Base-by-base conservation (phyloP, 2,113 vertebrate species). In the Stomatorhinus ivindoensis region DNA sequence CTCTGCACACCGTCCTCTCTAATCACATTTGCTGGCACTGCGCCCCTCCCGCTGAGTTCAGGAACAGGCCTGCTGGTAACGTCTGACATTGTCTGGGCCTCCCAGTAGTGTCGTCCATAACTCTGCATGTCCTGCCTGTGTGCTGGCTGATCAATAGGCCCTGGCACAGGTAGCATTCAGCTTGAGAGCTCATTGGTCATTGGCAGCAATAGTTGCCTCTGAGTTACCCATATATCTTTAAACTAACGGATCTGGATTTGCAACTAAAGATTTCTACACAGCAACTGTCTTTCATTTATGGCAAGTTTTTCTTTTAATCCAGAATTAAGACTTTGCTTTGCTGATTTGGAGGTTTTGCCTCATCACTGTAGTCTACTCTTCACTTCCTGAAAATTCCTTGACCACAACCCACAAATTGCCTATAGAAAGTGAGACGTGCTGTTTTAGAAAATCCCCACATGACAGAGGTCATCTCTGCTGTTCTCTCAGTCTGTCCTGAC, bases 31-130 rank as follows among this genome's bases (percentile, higher is more conserved):
- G 87, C 87, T 15, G 42, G 87, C 19, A 69, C 13, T 7, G 61
- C 1, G 10, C 5, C 27, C n/a, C 88, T 80, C 65, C 88, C 27
- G 46, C 88, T 88, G 88, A 15, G 48, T 82, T 46, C 50, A 0
- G 69, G 69, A 39, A 51, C 46, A 51, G 88, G 27, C n/a, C 88
- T 80, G 17, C 88, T 47, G n/a, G 88, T 51, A 31, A 76, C 15
- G 46, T 73, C 44, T 88, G 87, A 80, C 65, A 88, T 76, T 88
- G 88, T n/a, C n/a, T 46, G n/a, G 0, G 17, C 69, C 31, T 88
- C 27, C 88, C 24, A 31, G 42, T 35, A 73, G 21, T n/a, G 44
- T 42, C 44, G 27, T 10, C 42, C 58, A 48, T 46, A 24, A 53
- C 35, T n/a, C 13, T 55, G 86, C 0, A 7, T 39, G 50, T 27